phyloP scores from a whole-genome alignment of 2,888 invertebrate species.

The Petrophora chlorosata region DNA sequence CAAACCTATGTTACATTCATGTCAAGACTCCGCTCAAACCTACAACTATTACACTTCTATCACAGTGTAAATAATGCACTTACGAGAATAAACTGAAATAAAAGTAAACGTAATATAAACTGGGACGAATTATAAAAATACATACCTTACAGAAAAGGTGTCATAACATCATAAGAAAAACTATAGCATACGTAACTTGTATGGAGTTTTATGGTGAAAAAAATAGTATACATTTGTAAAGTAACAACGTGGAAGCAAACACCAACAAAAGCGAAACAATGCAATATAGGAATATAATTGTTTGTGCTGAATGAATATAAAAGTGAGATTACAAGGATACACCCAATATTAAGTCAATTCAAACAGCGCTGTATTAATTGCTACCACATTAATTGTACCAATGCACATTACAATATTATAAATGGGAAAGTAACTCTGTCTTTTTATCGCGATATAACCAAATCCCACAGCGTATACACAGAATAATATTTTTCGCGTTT shows the following conservation, averaged over 20 bases:
- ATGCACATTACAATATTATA: too few species aligned
- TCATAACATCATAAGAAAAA: slow-evolving; percentile 44
- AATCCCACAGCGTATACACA: too few species aligned
- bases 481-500: too few species aligned
- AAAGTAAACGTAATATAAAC: slow-evolving; percentile 48
- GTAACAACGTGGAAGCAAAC: slow-evolving; percentile 48
- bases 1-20: slow-evolving; percentile 55
- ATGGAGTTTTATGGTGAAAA: slow-evolving; percentile 42
- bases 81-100: slow-evolving; percentile 64
- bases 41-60: slow-evolving; percentile 77
- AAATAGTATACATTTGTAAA: slow-evolving; percentile 44
- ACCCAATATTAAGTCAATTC: slow-evolving; percentile 16
- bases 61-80: slow-evolving; percentile 84
- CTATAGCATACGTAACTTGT: slow-evolving; percentile 46
- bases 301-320: slow-evolving; percentile 48
- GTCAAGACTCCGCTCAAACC: slow-evolving; percentile 72
- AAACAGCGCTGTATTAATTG: slow-evolving; percentile 16
- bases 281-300: slow-evolving; percentile 35
- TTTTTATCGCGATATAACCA: too few species aligned
- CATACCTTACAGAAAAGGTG: slow-evolving; percentile 40
- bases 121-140: slow-evolving; percentile 53
- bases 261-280: slow-evolving; percentile 53
- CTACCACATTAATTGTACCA: slow-evolving; percentile 2
- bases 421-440: too few species aligned
- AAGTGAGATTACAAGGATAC: slow-evolving; percentile 23